phyloP scores from a whole-genome alignment of 2,888 invertebrate genomes.

The Malthinus flaveolus region DNA sequence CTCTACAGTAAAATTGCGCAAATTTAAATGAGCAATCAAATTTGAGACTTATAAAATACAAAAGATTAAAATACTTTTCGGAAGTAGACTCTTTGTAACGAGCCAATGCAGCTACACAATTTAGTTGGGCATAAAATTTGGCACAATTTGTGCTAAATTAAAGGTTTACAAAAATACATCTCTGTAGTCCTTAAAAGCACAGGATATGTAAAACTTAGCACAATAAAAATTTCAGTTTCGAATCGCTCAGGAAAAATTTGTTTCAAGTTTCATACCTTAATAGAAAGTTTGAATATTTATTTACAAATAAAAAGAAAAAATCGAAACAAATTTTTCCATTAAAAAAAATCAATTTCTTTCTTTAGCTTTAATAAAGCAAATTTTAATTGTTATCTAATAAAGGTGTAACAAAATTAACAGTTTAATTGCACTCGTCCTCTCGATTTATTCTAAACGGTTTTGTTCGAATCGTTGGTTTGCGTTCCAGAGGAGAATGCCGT shows the following conservation, averaged over 20 bases:
- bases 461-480: too few relatives aligned
- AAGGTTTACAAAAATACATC: background rate
- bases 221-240: conserved; percentile 15
- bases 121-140: conserved; percentile 5
- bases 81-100: too few relatives aligned
- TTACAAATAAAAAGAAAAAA: conserved; percentile 11
- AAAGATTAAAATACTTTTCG: background rate
- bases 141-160: background rate
- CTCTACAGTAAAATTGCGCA: conserved; percentile 26
- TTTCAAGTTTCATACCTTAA: conserved; percentile 7
- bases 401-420: too few relatives aligned
- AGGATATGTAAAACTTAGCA: conserved; percentile 29
- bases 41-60: background rate
- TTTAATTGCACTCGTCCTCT: too few relatives aligned
- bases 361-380: too few relatives aligned
- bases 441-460: too few relatives aligned
- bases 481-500: too few relatives aligned
- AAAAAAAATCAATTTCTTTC: background rate
- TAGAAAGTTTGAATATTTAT: conserved; percentile 11
- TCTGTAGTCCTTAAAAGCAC: conserved; percentile 26
- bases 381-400: too few relatives aligned
- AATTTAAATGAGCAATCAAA: conserved; percentile 9
- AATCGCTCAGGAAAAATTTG: conserved; percentile 19
- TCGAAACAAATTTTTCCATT: conserved; percentile 13
- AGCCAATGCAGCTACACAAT: too few relatives aligned